Evolutionary conservation across 2,797 vertebrate genomes (phyloP), one percentile per base, ranked within the genome.

Genomic region (Eupleurogrammus muticus): DNA sequence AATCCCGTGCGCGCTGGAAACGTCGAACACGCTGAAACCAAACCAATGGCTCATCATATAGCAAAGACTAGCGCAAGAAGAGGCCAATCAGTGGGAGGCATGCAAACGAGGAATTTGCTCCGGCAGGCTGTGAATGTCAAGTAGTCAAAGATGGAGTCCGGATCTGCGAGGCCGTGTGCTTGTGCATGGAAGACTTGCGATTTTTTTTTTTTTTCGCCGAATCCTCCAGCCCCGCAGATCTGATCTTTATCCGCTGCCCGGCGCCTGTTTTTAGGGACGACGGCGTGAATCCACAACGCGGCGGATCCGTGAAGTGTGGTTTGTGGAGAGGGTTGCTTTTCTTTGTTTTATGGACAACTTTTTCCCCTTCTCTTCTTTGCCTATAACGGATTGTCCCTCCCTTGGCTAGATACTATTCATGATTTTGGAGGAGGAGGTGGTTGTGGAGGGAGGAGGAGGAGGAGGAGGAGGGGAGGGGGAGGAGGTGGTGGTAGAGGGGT

Each of bases 111-210:
- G 95, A 89, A 93, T 93, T 87, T 90, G 94, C 93, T 94, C 94
- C 90, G 91, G 91, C 95, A 90, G 93, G 93, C 94, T 93, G 91
- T 95, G 96, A 96, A 97, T 97, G 97, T 97, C 97, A 98, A 97
- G 94, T 93, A 96, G 96, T 97, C 96, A 98, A 98, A 99, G 96
- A 98, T 98, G 97, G 97, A 98, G 97, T 95, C 95, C 92, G 95
- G 88, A 93, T 95, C 91, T 92, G 93, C 90, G 90, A 94, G 92
- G 95, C 95, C 95, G 95, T 94, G 95, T 95, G 95, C 95, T 94
- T 90, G 90, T 94, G 94, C 91, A 87, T 80, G 92, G 88, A 87
- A 90, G 91, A 85, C 90, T 87, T 85, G 87, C 78, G 79, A 73
- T 87, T 87, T 90, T 85, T 68, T 36, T 36, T 9, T 23, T 14